Conservation (phyloP, 2,113 vertebrate genomes). For the Hippocampus zosterae region DNA sequence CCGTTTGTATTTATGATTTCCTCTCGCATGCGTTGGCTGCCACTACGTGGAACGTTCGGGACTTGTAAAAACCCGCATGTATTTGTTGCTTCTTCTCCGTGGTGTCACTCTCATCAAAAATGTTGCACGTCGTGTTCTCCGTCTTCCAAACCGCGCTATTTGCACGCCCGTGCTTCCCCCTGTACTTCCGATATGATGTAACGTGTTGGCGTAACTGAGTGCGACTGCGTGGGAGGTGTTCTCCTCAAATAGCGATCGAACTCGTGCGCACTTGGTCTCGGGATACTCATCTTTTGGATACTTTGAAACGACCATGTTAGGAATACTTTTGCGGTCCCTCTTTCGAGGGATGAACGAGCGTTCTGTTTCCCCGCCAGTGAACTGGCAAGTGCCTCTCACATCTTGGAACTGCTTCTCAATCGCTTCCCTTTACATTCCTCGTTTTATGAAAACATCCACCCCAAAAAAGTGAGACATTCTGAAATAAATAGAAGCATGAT, state of each 20-base stretch:
- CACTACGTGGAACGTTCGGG: conserved; percentile 3
- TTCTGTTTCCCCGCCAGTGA: background rate
- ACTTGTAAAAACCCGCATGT: conserved; percentile 32
- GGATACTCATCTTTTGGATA: background rate
- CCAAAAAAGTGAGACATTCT: background rate
- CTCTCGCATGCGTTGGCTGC: conserved; percentile 34
- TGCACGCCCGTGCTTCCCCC: conserved; percentile 37
- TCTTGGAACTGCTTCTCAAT: background rate
- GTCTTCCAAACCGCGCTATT: conserved; percentile 8
- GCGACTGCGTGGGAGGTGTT: conserved; percentile 16
- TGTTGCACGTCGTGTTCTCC: conserved; percentile 14
- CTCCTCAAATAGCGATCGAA: conserved; percentile 16
- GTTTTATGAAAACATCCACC: background rate
- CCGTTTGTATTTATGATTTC: conserved; percentile 24
- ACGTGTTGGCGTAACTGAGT: background rate
- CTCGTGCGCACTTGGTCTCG: conserved; percentile 1
- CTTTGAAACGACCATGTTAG: background rate
- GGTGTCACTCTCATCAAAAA: conserved; percentile 34
- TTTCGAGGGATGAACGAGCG: background rate
- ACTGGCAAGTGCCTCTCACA: background rate
- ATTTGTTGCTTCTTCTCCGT: conserved; percentile 46
- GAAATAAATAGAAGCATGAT: background rate
- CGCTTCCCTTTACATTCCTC: background rate
- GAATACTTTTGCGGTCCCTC: conserved; percentile 4
- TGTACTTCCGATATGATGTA: conserved; percentile 28